Conservation (phyloP, 2,113 vertebrate genomes). For the Tragelaphus strepsiceros region DNA sequence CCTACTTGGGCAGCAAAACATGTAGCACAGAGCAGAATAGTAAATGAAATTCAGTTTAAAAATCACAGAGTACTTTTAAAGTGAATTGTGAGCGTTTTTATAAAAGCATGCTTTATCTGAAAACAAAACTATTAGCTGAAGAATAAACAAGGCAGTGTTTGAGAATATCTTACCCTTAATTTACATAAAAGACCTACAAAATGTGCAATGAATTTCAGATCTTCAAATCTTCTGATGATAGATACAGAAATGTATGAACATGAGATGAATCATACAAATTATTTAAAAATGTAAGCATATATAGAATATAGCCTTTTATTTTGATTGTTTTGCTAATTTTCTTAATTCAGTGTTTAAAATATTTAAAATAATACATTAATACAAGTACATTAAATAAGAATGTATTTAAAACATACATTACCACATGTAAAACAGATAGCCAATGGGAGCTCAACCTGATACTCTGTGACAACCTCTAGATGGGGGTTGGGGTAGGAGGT, state of each 20-base stretch:
- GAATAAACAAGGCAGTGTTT: constrained; percentile 59
- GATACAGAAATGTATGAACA: constrained; percentile 26
- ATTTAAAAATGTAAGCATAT: background rate
- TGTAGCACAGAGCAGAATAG: constrained; percentile 60
- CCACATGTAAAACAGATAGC: background rate
- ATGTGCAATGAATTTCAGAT: constrained; percentile 43
- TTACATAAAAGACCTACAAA: constrained; percentile 66
- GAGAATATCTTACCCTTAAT: constrained; percentile 44
- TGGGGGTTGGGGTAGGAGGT: background rate
- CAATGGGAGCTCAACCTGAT: background rate
- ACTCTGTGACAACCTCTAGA: background rate
- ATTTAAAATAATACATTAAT: background rate
- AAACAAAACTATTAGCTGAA: constrained; percentile 73
- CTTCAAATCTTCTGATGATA: constrained; percentile 31
- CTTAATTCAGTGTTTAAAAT: background rate
- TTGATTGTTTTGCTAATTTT: background rate
- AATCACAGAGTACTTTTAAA: constrained; percentile 64
- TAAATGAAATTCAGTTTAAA: constrained; percentile 68
- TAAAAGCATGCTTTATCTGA: constrained; percentile 68
- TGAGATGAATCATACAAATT: background rate
- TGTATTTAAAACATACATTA: background rate
- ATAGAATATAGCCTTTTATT: background rate
- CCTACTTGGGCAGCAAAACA: constrained; percentile 74
- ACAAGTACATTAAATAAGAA: background rate
- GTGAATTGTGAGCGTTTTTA: constrained; percentile 56